Percentiles rank a stretch among this genome's conserved stretches.
Evolutionary conservation across 2,113 vertebrate genomes (phyloP).

Genomic region (Myocastor coypus): DNA sequence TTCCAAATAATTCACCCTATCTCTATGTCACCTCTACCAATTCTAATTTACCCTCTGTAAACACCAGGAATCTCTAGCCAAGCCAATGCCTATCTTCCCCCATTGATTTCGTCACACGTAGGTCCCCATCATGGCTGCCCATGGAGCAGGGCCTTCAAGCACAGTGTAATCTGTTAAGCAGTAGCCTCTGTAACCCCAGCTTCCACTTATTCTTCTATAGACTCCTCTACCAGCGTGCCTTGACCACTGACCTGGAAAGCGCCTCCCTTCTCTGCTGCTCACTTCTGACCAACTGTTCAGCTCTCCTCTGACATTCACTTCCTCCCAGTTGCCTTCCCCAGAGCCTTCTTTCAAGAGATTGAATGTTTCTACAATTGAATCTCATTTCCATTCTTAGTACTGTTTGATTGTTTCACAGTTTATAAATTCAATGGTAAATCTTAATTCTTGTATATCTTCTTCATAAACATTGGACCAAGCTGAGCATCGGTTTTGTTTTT

Average conservation of each 20-base stretch:
- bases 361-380: not conserved
- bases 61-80: not conserved
- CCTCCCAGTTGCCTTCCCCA: not conserved
- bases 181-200: not conserved
- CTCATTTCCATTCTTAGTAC: not conserved
- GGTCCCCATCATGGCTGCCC: not conserved
- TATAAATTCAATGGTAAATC: not conserved
- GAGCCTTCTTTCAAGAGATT: not conserved
- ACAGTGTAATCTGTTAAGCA: too few relatives aligned
- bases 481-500: not conserved
- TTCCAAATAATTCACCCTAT: not conserved
- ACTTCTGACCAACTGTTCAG: not conserved
- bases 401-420: not conserved
- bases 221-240: not conserved
- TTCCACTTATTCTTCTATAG: not conserved
- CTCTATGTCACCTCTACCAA: not conserved
- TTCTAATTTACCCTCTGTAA: not conserved
- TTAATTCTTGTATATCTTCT: not conserved
- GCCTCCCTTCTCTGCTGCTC: not conserved
- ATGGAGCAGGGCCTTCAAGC: not conserved
- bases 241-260: not conserved
- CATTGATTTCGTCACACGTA: fast-evolving
- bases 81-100: not conserved
- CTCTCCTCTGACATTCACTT: not conserved
- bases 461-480: not conserved